Evolutionary conservation across 2,888 invertebrate species (phyloP).

Genomic region (Desoria tigrina): DNA sequence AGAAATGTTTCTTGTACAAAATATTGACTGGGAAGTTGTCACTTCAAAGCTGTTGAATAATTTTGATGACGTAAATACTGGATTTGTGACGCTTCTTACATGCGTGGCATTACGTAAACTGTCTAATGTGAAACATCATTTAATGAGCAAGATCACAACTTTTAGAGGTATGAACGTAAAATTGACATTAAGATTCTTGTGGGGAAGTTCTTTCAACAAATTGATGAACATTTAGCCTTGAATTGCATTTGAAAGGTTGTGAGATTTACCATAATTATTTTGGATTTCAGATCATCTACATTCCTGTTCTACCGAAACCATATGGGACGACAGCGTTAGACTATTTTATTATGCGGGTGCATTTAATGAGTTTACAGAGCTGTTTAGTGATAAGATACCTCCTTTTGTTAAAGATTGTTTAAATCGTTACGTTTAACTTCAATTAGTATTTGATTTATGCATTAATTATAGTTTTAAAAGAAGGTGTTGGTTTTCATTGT

Average conservation of each 20-base stretch:
- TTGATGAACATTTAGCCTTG: too few relatives aligned
- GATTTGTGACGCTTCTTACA: slow-evolving; percentile 15
- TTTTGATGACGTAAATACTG: background rate
- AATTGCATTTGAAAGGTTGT: background rate
- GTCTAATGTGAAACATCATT: background rate
- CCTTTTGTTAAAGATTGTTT: background rate
- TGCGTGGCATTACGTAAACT: slow-evolving; percentile 26
- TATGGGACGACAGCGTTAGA: slow-evolving; percentile 20
- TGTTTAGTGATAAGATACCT: background rate
- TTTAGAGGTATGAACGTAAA: slow-evolving; percentile 16
- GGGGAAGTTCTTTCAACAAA: too few relatives aligned
- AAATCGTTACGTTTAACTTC: too few relatives aligned
- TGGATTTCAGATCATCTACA: slow-evolving; percentile 11
- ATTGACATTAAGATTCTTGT: too few relatives aligned
- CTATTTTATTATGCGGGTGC: slow-evolving; percentile 25
- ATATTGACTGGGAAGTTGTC: slow-evolving; percentile 17
- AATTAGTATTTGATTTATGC: too few relatives aligned
- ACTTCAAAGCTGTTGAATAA: slow-evolving; percentile 4
- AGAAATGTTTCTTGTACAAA: slow-evolving; percentile 7
- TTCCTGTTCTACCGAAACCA: background rate
- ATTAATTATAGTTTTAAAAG: too few relatives aligned
- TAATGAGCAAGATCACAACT: slow-evolving; percentile 8
- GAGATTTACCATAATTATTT: background rate
- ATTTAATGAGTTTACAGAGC: background rate
- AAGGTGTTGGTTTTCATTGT: too few relatives aligned